Evolutionary conservation across 2,113 vertebrate species (phyloP).

Genomic region (Xyliphius kryptos): DNA sequence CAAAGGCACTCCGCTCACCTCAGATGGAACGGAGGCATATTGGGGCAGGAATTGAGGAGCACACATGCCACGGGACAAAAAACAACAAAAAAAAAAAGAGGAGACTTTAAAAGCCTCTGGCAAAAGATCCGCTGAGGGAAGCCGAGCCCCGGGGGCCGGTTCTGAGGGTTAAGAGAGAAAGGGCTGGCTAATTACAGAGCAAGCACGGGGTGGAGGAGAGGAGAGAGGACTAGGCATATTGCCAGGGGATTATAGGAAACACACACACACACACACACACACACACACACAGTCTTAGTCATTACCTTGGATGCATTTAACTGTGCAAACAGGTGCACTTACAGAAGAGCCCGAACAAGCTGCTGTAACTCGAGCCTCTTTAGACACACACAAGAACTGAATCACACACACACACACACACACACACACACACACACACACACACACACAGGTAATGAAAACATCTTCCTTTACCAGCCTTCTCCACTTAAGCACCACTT

Average conservation of each 20-base stretch:
- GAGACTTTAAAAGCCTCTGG: slow-evolving; percentile 56
- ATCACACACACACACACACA: slow-evolving; percentile 23
- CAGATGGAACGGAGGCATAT: slow-evolving; percentile 47
- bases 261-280: slow-evolving; percentile 43
- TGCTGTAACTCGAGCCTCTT: slow-evolving; percentile 74
- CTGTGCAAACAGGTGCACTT: slow-evolving; percentile 94
- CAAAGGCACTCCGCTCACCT: slow-evolving; percentile 58
- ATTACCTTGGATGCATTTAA: slow-evolving; percentile 77
- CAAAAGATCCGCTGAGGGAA: slow-evolving; percentile 47
- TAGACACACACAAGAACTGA: slow-evolving; percentile 37
- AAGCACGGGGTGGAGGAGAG: slow-evolving; percentile 76
- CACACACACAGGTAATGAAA: slow-evolving; percentile 13
- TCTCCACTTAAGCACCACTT: not conserved
- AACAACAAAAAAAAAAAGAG: slow-evolving; percentile 41
- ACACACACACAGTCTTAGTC: slow-evolving; percentile 32
- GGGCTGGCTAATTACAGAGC: slow-evolving; percentile 78
- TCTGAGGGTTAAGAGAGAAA: slow-evolving; percentile 36
- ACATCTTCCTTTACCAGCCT: slow-evolving; percentile 15
- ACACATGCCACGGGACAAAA: slow-evolving; percentile 43
- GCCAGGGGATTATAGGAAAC: slow-evolving; percentile 84
- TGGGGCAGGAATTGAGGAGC: slow-evolving; percentile 48
- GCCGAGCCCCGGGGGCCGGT: slow-evolving; percentile 55
- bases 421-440: slow-evolving; percentile 31
- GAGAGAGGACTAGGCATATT: slow-evolving; percentile 61
- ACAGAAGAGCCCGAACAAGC: slow-evolving; percentile 78